These are phyloP conservation scores for Thymallus thymallus DNA, from an alignment of 2,113 vertebrate species.

Conservation along the genomic window DNA sequence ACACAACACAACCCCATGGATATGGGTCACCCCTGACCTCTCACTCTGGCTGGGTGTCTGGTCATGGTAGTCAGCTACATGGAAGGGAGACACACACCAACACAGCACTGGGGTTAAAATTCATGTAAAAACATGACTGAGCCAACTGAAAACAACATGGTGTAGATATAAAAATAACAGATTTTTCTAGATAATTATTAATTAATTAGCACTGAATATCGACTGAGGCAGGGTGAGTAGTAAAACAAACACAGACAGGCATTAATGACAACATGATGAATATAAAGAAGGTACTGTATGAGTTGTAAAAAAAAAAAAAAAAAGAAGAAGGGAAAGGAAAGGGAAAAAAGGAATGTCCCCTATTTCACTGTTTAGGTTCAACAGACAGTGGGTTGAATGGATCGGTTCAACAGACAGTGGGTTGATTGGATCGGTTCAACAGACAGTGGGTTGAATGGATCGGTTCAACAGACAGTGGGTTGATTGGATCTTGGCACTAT, in stretches of 20 bases:
- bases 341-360: neutral
- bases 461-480: neutral
- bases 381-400: neutral
- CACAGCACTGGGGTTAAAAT: conserved; percentile 44
- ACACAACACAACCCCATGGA: conserved; percentile 37
- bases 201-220: conserved; percentile 41
- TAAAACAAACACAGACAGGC: conserved; percentile 41
- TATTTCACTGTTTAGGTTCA: neutral
- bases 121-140: conserved; percentile 4
- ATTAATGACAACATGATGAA: conserved; percentile 36
- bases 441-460: no score
- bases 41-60: conserved; percentile 46
- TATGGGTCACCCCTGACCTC: conserved; percentile 45
- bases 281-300: conserved; percentile 38
- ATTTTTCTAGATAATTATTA: conserved; percentile 36
- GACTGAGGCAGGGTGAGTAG: conserved; percentile 22
- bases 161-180: conserved; percentile 16
- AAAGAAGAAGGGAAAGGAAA: conserved; percentile 22
- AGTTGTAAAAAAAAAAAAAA: conserved; percentile 28
- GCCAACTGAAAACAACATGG: conserved; percentile 9
- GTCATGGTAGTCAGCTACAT: conserved; percentile 71
- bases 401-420: no score
- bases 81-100: conserved; percentile 42
- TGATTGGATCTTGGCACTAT: neutral
- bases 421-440: neutral